Conservation (phyloP, 1,140 invertebrate genomes). For the Drosophila quadrilineata region DNA sequence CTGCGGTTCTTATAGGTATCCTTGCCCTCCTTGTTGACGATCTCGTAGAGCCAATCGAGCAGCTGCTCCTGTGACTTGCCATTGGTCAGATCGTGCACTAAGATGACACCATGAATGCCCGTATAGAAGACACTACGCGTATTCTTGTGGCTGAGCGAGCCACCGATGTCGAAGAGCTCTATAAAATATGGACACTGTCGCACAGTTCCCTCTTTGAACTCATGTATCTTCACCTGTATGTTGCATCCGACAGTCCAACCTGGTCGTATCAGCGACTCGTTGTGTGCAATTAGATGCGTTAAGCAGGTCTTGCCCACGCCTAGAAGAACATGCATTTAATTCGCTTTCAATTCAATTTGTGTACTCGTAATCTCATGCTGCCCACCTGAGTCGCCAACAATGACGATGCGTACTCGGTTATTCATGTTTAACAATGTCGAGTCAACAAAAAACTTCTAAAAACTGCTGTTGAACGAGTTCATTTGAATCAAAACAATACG, state of each 20-base stretch:
- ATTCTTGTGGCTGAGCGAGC: conserved; percentile 95
- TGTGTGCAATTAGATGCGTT: conserved; percentile 94
- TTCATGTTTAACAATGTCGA: conserved; percentile 83
- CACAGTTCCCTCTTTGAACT: conserved; percentile 96
- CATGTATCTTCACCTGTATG: conserved; percentile 97
- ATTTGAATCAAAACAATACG: no score
- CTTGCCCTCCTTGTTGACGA: conserved; percentile 89
- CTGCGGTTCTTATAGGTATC: conserved; percentile 62
- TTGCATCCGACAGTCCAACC: conserved; percentile 97
- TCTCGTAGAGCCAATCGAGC: conserved; percentile 95
- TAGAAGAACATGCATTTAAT: conserved; percentile 64
- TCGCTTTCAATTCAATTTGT: background rate
- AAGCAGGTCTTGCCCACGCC: conserved; percentile 97
- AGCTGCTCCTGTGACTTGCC: conserved; percentile 97
- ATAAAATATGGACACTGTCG: conserved; percentile 95
- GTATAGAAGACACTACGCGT: conserved; percentile 96
- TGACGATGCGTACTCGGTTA: conserved; percentile 89
- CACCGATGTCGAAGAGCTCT: conserved; percentile 98
- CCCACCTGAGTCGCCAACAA: conserved; percentile 95
- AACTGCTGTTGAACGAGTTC: no score
- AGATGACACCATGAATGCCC: conserved; percentile 95
- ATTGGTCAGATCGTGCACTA: conserved; percentile 98
- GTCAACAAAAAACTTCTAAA: no score
- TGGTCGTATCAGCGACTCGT: conserved; percentile 91
- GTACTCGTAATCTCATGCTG: background rate